A percentile compares a stretch with the other conserved stretches of the same genome.
These are phyloP conservation scores for Theretra japonica DNA, from an alignment of 2,888 invertebrate genomes.

Conservation along the genomic window DNA sequence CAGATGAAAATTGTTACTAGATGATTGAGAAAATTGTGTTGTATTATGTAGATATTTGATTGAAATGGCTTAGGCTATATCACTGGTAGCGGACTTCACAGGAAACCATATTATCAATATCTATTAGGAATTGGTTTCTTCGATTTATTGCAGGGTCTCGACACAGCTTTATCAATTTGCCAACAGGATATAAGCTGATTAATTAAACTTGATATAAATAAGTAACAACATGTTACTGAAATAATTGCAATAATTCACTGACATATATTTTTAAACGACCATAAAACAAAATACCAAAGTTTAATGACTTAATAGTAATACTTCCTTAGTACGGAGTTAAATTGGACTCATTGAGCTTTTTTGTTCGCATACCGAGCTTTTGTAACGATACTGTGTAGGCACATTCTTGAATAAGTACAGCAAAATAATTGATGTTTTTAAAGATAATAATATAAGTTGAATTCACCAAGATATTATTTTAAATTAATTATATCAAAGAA, in stretches of 20 bases:
- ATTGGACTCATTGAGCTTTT: neutral
- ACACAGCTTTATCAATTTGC: neutral
- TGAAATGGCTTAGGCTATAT: too few relatives aligned
- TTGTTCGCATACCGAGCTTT: conserved; percentile 16
- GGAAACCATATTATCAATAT: too few relatives aligned
- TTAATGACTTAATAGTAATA: conserved; percentile 27
- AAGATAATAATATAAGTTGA: too few relatives aligned
- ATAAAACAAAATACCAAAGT: conserved; percentile 22
- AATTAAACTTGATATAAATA: conserved; percentile 8
- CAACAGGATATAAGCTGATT: conserved; percentile 6
- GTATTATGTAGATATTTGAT: too few relatives aligned
- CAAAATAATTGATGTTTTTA: too few relatives aligned
- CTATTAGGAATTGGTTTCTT: too few relatives aligned
- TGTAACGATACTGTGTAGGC: neutral
- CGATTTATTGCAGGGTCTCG: neutral
- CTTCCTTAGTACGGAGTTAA: conserved; percentile 15
- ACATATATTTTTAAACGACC: conserved; percentile 1
- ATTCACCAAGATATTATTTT: too few relatives aligned
- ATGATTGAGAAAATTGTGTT: too few relatives aligned
- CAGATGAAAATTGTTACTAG: too few relatives aligned
- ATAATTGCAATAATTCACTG: conserved; percentile 24
- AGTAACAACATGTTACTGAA: conserved; percentile 6
- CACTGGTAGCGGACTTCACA: too few relatives aligned
- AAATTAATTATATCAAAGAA: too few relatives aligned
- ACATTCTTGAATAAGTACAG: neutral